Evolutionary conservation across 2,797 vertebrate species (phyloP).

Genomic region (Hydrophis major): DNA sequence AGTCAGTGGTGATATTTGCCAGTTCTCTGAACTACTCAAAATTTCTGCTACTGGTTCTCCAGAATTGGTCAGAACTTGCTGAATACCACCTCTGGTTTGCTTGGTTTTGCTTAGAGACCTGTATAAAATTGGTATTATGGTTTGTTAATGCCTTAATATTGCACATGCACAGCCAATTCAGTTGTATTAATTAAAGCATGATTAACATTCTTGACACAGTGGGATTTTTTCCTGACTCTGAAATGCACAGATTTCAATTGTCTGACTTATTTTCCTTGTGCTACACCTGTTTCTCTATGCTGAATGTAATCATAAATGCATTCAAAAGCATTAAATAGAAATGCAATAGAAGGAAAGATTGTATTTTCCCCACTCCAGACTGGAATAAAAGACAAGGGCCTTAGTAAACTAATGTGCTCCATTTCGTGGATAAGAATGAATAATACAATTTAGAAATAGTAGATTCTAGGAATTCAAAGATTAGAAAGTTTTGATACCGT

Average conservation of each 20-base stretch:
- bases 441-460: constrained; percentile 11
- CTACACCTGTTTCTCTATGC: not conserved
- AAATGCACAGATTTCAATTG: not conserved
- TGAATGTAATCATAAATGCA: not conserved
- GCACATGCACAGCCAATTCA: not conserved
- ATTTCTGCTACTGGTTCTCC: too few species aligned
- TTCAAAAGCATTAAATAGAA: constrained; percentile 23
- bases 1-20: too few species aligned
- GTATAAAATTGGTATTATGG: not conserved
- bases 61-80: too few species aligned
- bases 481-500: not conserved
- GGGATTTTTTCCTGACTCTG: rapidly evolving
- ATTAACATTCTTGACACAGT: not conserved
- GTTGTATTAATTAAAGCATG: not conserved
- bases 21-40: too few species aligned
- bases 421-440: constrained; percentile 40
- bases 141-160: not conserved
- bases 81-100: not conserved
- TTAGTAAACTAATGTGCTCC: constrained; percentile 41
- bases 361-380: constrained; percentile 41
- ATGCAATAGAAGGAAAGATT: constrained; percentile 31
- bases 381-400: not conserved
- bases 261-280: constrained; percentile 6
- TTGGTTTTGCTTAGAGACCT: not conserved
- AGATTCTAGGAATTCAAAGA: not conserved